Evolutionary conservation across 2,113 vertebrate genomes (phyloP), one percentile per base, ranked within the genome.

Genomic region (Nycticorax nycticorax): DNA sequence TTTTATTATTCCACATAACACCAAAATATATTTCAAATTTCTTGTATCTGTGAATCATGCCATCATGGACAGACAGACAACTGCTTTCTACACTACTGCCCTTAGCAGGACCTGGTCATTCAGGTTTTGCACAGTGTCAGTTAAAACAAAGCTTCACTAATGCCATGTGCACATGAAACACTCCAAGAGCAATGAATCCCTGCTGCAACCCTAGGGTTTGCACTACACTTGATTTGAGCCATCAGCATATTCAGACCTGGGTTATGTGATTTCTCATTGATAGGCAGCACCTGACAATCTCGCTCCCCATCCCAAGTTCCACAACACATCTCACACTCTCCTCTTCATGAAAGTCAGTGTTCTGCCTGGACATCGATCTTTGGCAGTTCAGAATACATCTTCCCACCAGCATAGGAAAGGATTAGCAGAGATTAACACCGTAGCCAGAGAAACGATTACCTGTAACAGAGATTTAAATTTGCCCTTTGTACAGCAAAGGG

Each of bases 101-200:
- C 59, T 73, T 21, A 39, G 28, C 2, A 30, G 21, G 47, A 60
- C 47, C 20, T 73, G 6, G 7, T 64, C 59, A 50, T 77, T 43
- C 4, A 15, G 43, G 33, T 18, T 35, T 45, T 66, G 30, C 15
- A 35, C 19, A 48, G 22, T 8, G 27, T 12, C 72, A 79, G n/a
- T 20, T 57, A 64, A 85, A 77, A 37, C n/a, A 71, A 75, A 85
- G 39, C 50, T 72, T 53, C 63, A 20, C 22, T 62, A 24, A 52
- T 23, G 26, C 47, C 66, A 73, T 0, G 0, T 18, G 37, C 45
- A 67, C 16, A 18, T 0, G 1, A 41, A 72, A 62, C 0, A 2
- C 26, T 45, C 28, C 16, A 19, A 19, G 19, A 45, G 33, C 23
- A 37, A 77, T 3, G 18, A 76, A 60, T 28, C 35, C 41, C n/a